These are phyloP conservation scores for Siniperca undulata DNA, from an alignment of 2,797 vertebrate species.

Conservation along the genomic window DNA sequence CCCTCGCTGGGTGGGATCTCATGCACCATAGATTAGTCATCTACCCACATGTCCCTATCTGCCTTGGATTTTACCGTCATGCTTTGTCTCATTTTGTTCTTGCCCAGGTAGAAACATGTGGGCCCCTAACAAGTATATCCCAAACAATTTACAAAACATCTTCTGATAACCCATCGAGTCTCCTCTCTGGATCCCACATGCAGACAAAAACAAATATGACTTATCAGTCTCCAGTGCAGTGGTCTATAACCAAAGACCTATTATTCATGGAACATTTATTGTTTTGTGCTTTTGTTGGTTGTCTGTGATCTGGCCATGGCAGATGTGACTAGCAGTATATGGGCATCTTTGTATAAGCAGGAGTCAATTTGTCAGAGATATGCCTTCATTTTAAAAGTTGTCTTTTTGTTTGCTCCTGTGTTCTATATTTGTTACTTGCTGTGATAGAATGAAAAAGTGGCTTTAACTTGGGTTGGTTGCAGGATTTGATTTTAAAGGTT, in stretches of 20 bases:
- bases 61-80: slow-evolving; percentile 65
- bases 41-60: slow-evolving; percentile 75
- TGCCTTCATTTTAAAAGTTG: slow-evolving; percentile 61
- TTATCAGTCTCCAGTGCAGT: slow-evolving; percentile 78
- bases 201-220: slow-evolving; percentile 68
- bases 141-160: slow-evolving; percentile 76
- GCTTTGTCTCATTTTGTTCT: slow-evolving; percentile 83
- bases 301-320: slow-evolving; percentile 72
- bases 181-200: slow-evolving; percentile 70
- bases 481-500: slow-evolving; percentile 53
- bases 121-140: slow-evolving; percentile 76
- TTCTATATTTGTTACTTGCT: slow-evolving; percentile 53
- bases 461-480: slow-evolving; percentile 34
- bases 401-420: slow-evolving; percentile 58
- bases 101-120: slow-evolving; percentile 69
- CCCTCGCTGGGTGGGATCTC: slow-evolving; percentile 66
- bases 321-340: slow-evolving; percentile 73
- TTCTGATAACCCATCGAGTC: slow-evolving; percentile 68
- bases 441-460: slow-evolving; percentile 19
- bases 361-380: slow-evolving; percentile 72
- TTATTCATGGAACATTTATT: slow-evolving; percentile 79
- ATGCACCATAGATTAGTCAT: slow-evolving; percentile 75
- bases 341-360: slow-evolving; percentile 67
- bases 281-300: slow-evolving; percentile 73
- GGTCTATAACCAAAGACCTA: slow-evolving; percentile 76